Evolutionary conservation across 2,888 invertebrate species (phyloP).

Genomic region (Sesia apiformis): DNA sequence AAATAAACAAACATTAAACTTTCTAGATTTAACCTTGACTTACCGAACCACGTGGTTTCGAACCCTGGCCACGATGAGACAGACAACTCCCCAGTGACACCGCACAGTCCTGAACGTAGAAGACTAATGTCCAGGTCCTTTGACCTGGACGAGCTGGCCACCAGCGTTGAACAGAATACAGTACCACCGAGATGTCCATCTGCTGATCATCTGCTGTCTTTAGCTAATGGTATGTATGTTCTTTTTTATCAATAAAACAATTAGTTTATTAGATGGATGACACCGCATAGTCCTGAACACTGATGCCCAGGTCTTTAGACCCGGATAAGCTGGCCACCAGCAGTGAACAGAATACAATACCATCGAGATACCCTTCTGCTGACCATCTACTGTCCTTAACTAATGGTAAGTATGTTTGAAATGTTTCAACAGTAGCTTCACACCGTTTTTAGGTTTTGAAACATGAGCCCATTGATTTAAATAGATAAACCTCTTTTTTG

Average conservation of each 20-base stretch:
- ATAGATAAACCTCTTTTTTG: too few species aligned
- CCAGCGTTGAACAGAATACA: constrained; percentile 22
- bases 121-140: constrained; percentile 56
- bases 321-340: constrained; percentile 43
- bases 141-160: constrained; percentile 49
- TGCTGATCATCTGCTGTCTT: constrained; percentile 50
- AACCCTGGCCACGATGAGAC: constrained; percentile 40
- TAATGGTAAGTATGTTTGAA: constrained; percentile 23
- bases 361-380: constrained; percentile 56
- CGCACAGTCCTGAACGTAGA: constrained; percentile 36
- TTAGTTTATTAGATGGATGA: neutral
- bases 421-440: too few species aligned
- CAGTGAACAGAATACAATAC: constrained; percentile 25
- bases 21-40: constrained; percentile 59
- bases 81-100: constrained; percentile 28
- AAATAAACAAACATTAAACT: too few species aligned
- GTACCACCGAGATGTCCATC: constrained; percentile 56
- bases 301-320: constrained; percentile 58
- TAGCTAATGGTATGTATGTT: constrained; percentile 31
- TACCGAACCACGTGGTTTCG: constrained; percentile 32
- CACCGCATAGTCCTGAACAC: constrained; percentile 34
- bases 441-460: too few species aligned
- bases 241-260: too few species aligned
- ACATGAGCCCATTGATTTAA: too few species aligned
- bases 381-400: constrained; percentile 50